Evolutionary conservation across 2,113 vertebrate species (phyloP).

Genomic region (Pelusios castaneus): DNA sequence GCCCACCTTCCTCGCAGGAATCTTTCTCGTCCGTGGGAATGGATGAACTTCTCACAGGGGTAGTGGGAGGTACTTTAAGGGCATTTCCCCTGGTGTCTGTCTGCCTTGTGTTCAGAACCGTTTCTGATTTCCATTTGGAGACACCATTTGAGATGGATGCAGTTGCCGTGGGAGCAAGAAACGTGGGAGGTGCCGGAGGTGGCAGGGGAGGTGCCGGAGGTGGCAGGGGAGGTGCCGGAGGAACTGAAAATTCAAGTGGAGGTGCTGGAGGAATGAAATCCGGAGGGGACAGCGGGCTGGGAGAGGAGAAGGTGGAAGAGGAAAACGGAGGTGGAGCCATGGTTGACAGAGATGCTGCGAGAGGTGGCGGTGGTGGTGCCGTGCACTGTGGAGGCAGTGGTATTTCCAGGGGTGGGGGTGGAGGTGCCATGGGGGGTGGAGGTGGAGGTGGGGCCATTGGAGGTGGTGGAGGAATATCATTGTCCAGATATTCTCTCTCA

Average conservation of each 20-base stretch:
- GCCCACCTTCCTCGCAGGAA: slow-evolving; percentile 1
- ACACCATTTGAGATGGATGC: slow-evolving; percentile 11
- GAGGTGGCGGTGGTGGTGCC: neutral
- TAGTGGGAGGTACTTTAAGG: slow-evolving; percentile 78
- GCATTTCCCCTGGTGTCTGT: slow-evolving; percentile 53
- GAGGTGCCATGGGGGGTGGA: slow-evolving; percentile 70
- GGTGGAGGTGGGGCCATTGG: slow-evolving; percentile 68
- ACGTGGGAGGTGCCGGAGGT: slow-evolving; percentile 27
- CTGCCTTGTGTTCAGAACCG: slow-evolving; percentile 67
- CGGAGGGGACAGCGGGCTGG: slow-evolving; percentile 67
- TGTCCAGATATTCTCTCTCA: slow-evolving; percentile 67
- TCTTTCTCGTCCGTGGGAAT: slow-evolving; percentile 65
- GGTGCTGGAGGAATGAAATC: slow-evolving; percentile 72
- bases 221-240: slow-evolving; percentile 1
- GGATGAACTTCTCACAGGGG: slow-evolving; percentile 78
- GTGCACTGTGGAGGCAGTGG: slow-evolving; percentile 8
- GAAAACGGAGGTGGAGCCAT: slow-evolving; percentile 32
- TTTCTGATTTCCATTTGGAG: slow-evolving; percentile 78
- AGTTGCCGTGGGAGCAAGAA: neutral
- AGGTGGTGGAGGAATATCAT: slow-evolving; percentile 86
- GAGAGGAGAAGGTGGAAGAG: slow-evolving; percentile 59
- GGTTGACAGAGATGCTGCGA: slow-evolving; percentile 60
- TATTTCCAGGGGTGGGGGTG: slow-evolving; percentile 46
- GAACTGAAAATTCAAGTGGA: slow-evolving; percentile 2
- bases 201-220: slow-evolving; percentile 41